Base-by-base conservation (phyloP, 2,888 invertebrate species). In the Noctuana brunneofusca region DNA sequence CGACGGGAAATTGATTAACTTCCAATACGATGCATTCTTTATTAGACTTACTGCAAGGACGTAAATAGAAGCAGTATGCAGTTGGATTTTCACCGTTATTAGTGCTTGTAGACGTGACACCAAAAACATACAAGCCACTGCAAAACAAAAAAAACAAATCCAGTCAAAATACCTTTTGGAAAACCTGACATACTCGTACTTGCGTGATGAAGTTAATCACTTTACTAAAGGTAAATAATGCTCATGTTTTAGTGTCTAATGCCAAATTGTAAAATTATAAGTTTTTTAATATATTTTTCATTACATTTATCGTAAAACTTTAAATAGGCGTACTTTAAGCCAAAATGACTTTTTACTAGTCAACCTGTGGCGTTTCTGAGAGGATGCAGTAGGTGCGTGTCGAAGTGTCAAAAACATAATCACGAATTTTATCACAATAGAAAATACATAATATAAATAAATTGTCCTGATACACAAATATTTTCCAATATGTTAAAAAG, bases 41-140 rank as follows among this genome's bases (percentile, higher is more conserved):
- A 49, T 50, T 49, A 30, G 14, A 16, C 9, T 11, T 49, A 11
- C 22, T 38, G 24, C 49, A 38, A 50, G 24, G 12, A 16, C 38
- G 49, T 38, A 24, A 58, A 49, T n/a, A 58, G 48, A 58, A 22
- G 11, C 35, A 49, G 32, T 49, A 49, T 49, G 35, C 49, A 58
- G 20, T 35, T 14, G 43, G 14, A 27, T n/a, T 24, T 43, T 24
- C 14, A 24, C 11, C 14, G 38, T 8, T 16, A 14, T 20, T 24
- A 3, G 27, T 22, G 53, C 20, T 20, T 6, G 5, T 35, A 53
- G 30, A 30, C 3, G 9, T n/a, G 35, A 27, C 27, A 5, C 5
- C 8, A 27, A 38, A 38, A 38, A n/a, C n/a, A n/a, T n/a, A n/a
- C n/a, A n/a, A n/a, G n/a, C n/a, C n/a, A n/a, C n/a, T n/a, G n/a